A percentile compares a stretch with the other conserved stretches of the same genome.
Evolutionary conservation across 1,140 invertebrate genomes (phyloP).

Genomic region (Pteromalus puparum): DNA sequence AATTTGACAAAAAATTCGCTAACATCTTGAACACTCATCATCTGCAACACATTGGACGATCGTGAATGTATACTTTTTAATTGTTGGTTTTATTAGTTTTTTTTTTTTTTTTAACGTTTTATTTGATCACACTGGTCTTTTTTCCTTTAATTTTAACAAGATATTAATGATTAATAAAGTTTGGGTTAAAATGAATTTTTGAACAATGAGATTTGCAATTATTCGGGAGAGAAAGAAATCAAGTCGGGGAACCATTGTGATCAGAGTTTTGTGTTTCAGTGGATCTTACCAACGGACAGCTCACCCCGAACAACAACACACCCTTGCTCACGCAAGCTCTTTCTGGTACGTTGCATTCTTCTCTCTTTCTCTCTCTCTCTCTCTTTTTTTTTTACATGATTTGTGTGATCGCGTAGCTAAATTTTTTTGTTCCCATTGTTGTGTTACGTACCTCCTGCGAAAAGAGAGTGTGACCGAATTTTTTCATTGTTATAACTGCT

Average conservation of each 20-base stretch:
- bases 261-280: slow-evolving; percentile 84
- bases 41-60: slow-evolving; percentile 52
- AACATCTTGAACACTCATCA: background rate
- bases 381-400: slow-evolving; percentile 43
- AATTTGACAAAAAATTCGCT: background rate
- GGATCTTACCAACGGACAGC: slow-evolving; percentile 94
- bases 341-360: slow-evolving; percentile 84
- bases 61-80: background rate
- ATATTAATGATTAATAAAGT: slow-evolving; percentile 3
- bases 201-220: slow-evolving; percentile 11
- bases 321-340: slow-evolving; percentile 94
- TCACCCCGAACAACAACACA: slow-evolving; percentile 95
- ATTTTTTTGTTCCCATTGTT: background rate
- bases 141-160: slow-evolving; percentile 12
- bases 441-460: background rate
- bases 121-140: background rate
- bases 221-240: slow-evolving; percentile 31
- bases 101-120: background rate
- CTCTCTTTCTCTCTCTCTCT: slow-evolving; percentile 47
- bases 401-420: background rate
- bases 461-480: slow-evolving; percentile 14
- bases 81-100: slow-evolving; percentile 9
- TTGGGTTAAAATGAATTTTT: background rate
- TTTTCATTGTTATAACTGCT: slow-evolving; percentile 41
- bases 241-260: slow-evolving; percentile 66